These are phyloP conservation scores for Neogale vison DNA, from an alignment of 2,113 vertebrate genomes.

Conservation along the genomic window DNA sequence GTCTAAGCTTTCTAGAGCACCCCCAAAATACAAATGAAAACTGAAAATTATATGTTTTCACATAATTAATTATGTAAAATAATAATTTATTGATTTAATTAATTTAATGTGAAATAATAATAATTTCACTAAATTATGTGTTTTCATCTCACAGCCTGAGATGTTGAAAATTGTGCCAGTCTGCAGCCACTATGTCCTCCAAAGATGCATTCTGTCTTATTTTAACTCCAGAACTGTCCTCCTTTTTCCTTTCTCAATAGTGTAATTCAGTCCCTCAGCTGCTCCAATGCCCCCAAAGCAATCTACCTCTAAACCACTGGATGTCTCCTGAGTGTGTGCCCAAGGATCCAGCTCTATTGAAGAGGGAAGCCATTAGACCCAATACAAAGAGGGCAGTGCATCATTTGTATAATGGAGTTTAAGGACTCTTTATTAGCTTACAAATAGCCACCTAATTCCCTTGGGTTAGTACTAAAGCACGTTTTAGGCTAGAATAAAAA, in stretches of 20 bases:
- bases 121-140: not conserved
- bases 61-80: no score
- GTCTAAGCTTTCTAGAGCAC: not conserved
- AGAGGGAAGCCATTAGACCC: not conserved
- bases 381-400: not conserved
- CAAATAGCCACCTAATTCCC: not conserved
- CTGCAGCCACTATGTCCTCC: not conserved
- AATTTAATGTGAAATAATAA: no score
- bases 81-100: no score
- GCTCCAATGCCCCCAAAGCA: not conserved
- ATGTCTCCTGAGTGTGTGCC: not conserved
- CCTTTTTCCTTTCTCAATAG: not conserved
- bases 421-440: slow-evolving; percentile 8
- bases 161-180: not conserved
- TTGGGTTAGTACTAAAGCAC: not conserved
- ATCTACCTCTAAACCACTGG: not conserved
- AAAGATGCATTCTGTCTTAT: not conserved
- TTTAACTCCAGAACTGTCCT: slow-evolving; percentile 19
- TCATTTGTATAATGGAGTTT: not conserved
- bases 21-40: slow-evolving; percentile 14
- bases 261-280: slow-evolving; percentile 4
- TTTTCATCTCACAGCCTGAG: not conserved
- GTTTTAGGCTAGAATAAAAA: slow-evolving; percentile 43
- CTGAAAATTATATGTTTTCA: not conserved
- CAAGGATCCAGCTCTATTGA: not conserved